Base-by-base conservation (phyloP, 2,797 vertebrate species). In the Heliangelus exortis region DNA sequence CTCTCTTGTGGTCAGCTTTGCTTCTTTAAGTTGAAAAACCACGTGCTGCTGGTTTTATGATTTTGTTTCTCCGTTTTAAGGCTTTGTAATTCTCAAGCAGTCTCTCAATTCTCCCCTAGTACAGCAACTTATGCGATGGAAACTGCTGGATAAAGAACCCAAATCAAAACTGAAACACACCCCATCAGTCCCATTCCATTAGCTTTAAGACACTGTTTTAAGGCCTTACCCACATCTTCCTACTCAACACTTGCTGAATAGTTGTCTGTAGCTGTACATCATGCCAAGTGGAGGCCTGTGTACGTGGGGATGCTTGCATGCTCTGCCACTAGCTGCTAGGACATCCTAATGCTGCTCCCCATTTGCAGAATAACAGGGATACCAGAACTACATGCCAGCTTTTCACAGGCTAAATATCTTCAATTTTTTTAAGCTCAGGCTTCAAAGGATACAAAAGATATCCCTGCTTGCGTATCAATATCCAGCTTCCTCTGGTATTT, bases 161-260 rank as follows among this genome's bases (percentile, higher is more conserved):
- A 51, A 68, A 7, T 8, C 7, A 0, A 55, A 66, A 66, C 23
- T 4, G 1, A 39, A 66, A 57, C 0, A 1, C 10, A 3, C 8
- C 15, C n/a, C 54, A 51, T n/a, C 5, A 50, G 23, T 10, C 31
- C 20, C 41, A 28, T 55, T 66, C 31, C 26, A 21, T 20, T 54
- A 28, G 15, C 16, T 45, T 28, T n/a, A 55, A 61, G n/a, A 34
- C 28, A 50, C 21, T n/a, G 50, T 50, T 79, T 45, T 29, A 21
- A 63, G 63, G 28, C 15, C 18, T 59, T 65, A 58, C 8, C 43
- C 78, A 83, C 53, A 31, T 23, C 34, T 39, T 90, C 48, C 20
- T 34, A 17, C 26, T 54, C 2, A 4, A 23, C 33, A 10, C 21
- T 61, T 25, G 61, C 50, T 39, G 12, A 39, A 29, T 1, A 36